These are phyloP conservation scores for Thaumatotibia leucotreta DNA, from an alignment of 1,140 invertebrate species.

Conservation along the genomic window DNA sequence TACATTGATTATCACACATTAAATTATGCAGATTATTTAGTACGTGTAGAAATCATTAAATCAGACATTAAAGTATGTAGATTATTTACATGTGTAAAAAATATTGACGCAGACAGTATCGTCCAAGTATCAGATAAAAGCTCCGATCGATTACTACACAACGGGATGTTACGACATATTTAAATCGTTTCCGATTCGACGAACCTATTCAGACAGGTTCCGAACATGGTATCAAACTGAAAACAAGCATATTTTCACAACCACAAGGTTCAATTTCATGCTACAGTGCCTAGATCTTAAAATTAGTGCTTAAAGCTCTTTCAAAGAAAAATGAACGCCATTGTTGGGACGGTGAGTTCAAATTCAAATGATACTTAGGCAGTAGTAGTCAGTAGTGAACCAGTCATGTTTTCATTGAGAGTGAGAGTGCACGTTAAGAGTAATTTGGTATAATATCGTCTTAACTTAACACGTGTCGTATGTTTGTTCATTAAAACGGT, in stretches of 20 bases:
- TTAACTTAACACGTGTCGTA: not conserved
- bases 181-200: not conserved
- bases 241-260: not conserved
- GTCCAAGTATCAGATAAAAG: not conserved
- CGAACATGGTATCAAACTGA: not conserved
- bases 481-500: not conserved
- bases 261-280: not conserved
- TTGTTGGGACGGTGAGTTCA: not conserved
- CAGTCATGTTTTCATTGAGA: not conserved
- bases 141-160: not conserved
- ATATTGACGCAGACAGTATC: not conserved
- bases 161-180: slow-evolving; percentile 6
- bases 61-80: no score
- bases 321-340: not conserved
- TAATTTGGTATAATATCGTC: not conserved
- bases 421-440: not conserved
- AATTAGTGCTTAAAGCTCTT: not conserved
- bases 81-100: no score
- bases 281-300: not conserved
- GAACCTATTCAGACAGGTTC: not conserved
- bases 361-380: not conserved
- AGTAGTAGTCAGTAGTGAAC: not conserved
- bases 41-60: no score
- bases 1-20: no score
- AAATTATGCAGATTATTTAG: no score